phyloP scores from a whole-genome alignment of 2,113 vertebrate genomes.

The Ceuthmochares aereus region DNA sequence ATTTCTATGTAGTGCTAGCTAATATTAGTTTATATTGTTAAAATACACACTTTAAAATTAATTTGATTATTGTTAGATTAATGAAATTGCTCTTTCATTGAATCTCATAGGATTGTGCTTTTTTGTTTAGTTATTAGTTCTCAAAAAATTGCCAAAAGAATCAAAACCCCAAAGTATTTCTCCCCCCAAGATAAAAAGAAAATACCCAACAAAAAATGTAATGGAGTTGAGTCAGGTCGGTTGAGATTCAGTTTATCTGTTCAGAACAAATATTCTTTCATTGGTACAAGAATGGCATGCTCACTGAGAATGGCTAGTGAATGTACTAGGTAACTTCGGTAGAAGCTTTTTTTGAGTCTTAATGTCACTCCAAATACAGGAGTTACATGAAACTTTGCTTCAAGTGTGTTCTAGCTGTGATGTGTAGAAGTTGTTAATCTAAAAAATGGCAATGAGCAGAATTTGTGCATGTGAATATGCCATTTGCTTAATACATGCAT shows the following conservation, averaged over 20 bases:
- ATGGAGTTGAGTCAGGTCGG: not conserved
- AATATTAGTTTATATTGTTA: not conserved
- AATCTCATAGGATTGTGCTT: not conserved
- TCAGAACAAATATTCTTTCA: not conserved
- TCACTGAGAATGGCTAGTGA: not conserved
- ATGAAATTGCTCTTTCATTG: not conserved
- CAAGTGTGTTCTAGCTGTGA: not conserved
- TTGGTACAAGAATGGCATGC: not conserved
- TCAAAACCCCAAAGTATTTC: fast-evolving
- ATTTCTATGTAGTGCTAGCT: not conserved
- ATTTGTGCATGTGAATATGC: not conserved
- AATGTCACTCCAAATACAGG: fast-evolving
- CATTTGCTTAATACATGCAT: not conserved
- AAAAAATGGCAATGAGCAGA: not conserved
- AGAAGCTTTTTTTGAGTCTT: not conserved
- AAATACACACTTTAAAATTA: not conserved
- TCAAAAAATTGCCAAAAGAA: not conserved
- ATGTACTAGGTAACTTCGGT: not conserved
- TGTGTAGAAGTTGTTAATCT: not conserved
- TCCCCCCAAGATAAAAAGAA: not conserved
- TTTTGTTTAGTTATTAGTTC: not conserved
- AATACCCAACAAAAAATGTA: not conserved
- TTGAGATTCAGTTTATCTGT: not conserved
- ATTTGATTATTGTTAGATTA: not conserved
- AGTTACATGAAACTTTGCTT: not conserved